Evolutionary conservation across 2,888 invertebrate genomes (phyloP), one percentile per base, ranked within the genome.

Genomic region (Balanococcus diminutus): DNA sequence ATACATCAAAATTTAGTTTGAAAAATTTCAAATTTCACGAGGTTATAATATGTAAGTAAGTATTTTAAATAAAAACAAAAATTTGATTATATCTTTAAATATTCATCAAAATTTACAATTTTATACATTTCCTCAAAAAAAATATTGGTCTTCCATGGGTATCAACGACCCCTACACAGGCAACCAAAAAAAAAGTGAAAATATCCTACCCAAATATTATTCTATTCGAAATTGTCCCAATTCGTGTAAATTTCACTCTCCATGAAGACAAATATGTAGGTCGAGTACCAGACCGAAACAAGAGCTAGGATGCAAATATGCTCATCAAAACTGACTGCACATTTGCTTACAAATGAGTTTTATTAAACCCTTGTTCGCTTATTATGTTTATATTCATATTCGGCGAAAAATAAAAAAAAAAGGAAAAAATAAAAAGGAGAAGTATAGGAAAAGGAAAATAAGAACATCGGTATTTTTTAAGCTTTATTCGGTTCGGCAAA

Each of bases 321-420:
- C 22, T 56, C 56, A 56, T 22, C 56, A 22, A 56, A 56, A 56
- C 19, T 9, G 19, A 9, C 56, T 8, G 28, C 3, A 36, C n/a
- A 79, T 79, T 79, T 79, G 19, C 75, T 79, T 79, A 79, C 36
- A 36, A 79, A 79, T 79, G 75, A 79, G 28, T 79, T 36, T 79
- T 79, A 79, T 79, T 19, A 36, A 79, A 31, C 16, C 31, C 9
- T 79, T 8, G 75, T 36, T 79, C 19, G 75, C 36, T 79, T 79
- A 36, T 67, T 67, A 67, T 31, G 67, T 79, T 79, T 79, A 79
- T 79, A 36, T 67, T 28, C 67, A 67, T 67, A 67, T 67, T 28
- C 28, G 14, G 1, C 14, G 22, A 22, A 22, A 11, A 56, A 22
- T 19, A 72, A n/a, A 81, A 19, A 79, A n/a, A 42, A 39, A 46